Percentiles rank a stretch among this genome's conserved stretches.
These are phyloP conservation scores for Porites rus DNA, from an alignment of 92 coral and sea anemone species.

Conservation along the genomic window DNA sequence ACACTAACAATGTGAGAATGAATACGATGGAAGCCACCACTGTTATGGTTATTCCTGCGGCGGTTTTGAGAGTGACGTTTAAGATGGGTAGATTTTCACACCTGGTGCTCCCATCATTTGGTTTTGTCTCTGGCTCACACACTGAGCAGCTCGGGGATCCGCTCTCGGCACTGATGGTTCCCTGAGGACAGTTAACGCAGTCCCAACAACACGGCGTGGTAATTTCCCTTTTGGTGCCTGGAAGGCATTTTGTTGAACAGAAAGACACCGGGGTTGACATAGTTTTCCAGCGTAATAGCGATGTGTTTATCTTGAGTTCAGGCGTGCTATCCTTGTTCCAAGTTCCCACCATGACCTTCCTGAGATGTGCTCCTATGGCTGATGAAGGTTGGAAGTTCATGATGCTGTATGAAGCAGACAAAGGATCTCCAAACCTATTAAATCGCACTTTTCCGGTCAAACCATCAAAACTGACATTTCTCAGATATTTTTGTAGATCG, in stretches of 20 bases:
- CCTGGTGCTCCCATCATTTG: not conserved
- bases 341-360: slow-evolving; percentile 46
- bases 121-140: slow-evolving; percentile 37
- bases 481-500: not conserved
- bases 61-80: slow-evolving; percentile 38
- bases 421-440: not conserved
- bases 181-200: slow-evolving; percentile 62
- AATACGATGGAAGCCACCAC: slow-evolving; percentile 22
- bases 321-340: slow-evolving; percentile 63
- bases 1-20: not conserved
- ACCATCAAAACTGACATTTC: not conserved
- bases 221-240: slow-evolving; percentile 27
- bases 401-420: not conserved
- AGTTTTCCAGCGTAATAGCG: slow-evolving; percentile 51
- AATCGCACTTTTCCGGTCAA: not conserved
- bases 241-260: slow-evolving; percentile 30
- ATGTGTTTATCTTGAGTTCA: slow-evolving; percentile 30
- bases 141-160: slow-evolving; percentile 69
- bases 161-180: slow-evolving; percentile 33
- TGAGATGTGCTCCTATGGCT: not conserved
- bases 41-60: slow-evolving; percentile 30
- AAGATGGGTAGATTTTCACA: slow-evolving; percentile 53
- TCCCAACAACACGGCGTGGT: slow-evolving; percentile 71
- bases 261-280: slow-evolving; percentile 30
- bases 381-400: not conserved